Evolutionary conservation across 2,113 vertebrate genomes (phyloP).

Genomic region (Aspiorhynchus laticeps): DNA sequence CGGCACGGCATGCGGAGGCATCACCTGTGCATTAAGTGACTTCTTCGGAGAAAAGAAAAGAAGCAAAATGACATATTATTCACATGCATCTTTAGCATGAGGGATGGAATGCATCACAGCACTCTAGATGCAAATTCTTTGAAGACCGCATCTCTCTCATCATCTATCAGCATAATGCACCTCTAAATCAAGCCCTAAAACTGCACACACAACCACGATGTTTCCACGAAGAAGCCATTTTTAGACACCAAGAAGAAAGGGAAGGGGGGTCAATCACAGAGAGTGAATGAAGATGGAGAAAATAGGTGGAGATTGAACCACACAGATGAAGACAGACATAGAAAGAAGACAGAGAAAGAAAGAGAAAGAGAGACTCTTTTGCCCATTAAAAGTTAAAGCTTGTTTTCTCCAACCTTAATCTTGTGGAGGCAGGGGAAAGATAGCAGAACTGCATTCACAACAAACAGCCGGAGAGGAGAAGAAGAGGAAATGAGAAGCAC

Average conservation of each 20-base stretch:
- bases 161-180: constrained; percentile 76
- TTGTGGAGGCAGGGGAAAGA: constrained; percentile 56
- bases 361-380: constrained; percentile 5
- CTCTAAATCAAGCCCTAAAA: constrained; percentile 77
- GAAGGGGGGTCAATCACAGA: neutral
- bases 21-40: neutral
- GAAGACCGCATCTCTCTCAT: constrained; percentile 64
- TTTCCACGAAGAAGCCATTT: constrained; percentile 70
- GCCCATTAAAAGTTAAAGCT: constrained; percentile 32
- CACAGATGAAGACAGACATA: constrained; percentile 36
- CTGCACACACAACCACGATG: constrained; percentile 68
- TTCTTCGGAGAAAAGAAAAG: constrained; percentile 6
- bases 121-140: constrained; percentile 71
- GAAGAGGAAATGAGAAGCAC: constrained; percentile 56
- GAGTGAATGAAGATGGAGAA: constrained; percentile 37
- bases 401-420: constrained; percentile 61
- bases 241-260: constrained; percentile 55
- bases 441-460: constrained; percentile 58
- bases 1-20: no score
- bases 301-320: constrained; percentile 41
- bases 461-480: constrained; percentile 57
- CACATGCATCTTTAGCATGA: neutral
- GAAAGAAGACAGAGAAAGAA: constrained; percentile 55
- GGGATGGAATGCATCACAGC: constrained; percentile 27
- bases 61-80: constrained; percentile 7